phyloP scores from a whole-genome alignment of 2,888 invertebrate genomes.

The Conus canariensis region DNA sequence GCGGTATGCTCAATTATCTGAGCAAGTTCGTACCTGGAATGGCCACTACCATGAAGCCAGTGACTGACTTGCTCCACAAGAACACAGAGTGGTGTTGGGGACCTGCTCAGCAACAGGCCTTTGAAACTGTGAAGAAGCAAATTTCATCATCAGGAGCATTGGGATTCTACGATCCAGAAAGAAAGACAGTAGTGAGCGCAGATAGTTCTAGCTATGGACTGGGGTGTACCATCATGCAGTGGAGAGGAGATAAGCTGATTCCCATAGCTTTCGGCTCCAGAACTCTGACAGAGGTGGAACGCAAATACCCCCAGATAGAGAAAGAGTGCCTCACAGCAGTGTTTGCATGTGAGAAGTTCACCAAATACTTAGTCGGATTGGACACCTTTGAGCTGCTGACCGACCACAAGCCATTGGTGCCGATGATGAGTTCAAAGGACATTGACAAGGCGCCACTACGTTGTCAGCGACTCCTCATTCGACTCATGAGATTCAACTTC shows the following conservation, averaged over 20 bases:
- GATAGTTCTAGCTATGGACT: not conserved
- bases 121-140: not conserved
- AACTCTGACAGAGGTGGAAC: not conserved
- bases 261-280: conserved; percentile 17
- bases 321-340: too few relatives aligned
- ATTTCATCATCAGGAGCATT: not conserved
- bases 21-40: conserved; percentile 21
- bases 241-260: not conserved
- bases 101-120: conserved; percentile 3
- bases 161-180: too few relatives aligned
- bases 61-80: not conserved
- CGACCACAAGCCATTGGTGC: conserved; percentile 36
- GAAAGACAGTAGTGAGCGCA: too few relatives aligned
- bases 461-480: too few relatives aligned
- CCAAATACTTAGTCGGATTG: too few relatives aligned
- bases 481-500: too few relatives aligned
- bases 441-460: too few relatives aligned
- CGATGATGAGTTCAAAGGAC: not conserved
- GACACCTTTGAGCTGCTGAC: not conserved
- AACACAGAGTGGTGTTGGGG: not conserved
- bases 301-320: not conserved
- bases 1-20: conserved; percentile 24
- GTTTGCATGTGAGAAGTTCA: too few relatives aligned
- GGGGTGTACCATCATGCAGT: not conserved
- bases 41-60: conserved; percentile 6